Evolutionary conservation across 2,888 invertebrate genomes (phyloP), one percentile per base, ranked within the genome.

Genomic region (Noctua comes): DNA sequence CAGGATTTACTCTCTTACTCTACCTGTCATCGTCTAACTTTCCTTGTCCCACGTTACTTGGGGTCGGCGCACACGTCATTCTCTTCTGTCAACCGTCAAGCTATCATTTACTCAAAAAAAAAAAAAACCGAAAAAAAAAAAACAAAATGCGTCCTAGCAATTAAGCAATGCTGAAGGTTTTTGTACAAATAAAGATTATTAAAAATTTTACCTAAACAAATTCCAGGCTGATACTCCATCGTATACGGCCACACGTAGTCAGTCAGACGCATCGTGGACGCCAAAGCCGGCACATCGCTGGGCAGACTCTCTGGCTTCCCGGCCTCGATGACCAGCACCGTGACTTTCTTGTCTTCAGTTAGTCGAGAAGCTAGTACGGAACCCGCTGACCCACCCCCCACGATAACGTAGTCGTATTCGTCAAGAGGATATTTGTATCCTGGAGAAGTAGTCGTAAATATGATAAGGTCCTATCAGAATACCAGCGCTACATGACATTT

Each of bases 331-430:
- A 98, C 93, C 10, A 98, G 94, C 0, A 98, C 97, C 70, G 95
- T 97, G 57, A 97, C 92, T 73, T 88, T 91, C 79, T 96, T 96
- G 65, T 94, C 97, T 93, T 98, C 98, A 0, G 98, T 97, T 0
- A 98, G 95, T 2, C 98, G 97, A 87, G 98, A 97, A 0, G 98
- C 98, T 21, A 98, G 90, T 0, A 97, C 98, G 0, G 98, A 97
- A 0, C 98, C 98, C 0, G 98, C 97, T 0, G 98, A 97, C 0
- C 98, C 98, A 0, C 98, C 98, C 0, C 98, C 98, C 0, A 98
- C 96, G 40, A 98, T 95, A 7, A 98, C 95, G 88, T 98, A 98
- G 90, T 98, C 98, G 91, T 98, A 98, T 91, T 96, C 97, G 11
- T 96, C 95, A 27, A 94, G 88, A 0, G 94, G 92, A 79, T 89